Percentiles rank a stretch among this genome's conserved stretches.
Conservation (phyloP, 2,113 vertebrate genomes). For the Smithornis capensis region DNA sequence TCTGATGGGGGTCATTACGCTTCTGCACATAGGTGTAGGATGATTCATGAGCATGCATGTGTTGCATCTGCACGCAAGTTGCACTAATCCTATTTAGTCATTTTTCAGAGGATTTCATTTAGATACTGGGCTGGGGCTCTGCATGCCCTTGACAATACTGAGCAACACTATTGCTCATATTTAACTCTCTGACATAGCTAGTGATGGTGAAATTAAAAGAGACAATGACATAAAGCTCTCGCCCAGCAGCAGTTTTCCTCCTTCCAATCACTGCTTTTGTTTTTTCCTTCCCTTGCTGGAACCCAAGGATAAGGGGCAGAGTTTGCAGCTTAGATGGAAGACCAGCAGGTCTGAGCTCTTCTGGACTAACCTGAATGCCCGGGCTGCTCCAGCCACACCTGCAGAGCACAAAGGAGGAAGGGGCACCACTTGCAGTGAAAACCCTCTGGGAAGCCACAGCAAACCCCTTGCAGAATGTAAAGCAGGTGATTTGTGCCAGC, state of each 20-base stretch:
- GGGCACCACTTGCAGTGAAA: neutral
- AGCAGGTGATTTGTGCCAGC: neutral
- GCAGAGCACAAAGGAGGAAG: rapidly evolving
- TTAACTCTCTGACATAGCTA: constrained; percentile 49
- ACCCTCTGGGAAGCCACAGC: neutral
- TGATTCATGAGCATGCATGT: constrained; percentile 1
- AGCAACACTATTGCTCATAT: constrained; percentile 42
- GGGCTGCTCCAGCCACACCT: neutral
- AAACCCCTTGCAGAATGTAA: neutral
- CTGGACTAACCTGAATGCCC: neutral
- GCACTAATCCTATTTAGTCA: constrained; percentile 22
- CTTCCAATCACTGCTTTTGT: neutral
- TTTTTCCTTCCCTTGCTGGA: neutral
- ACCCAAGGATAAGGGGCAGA: neutral
- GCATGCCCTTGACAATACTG: constrained; percentile 11
- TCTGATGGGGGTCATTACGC: neutral
- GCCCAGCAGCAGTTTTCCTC: neutral
- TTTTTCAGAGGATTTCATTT: constrained; percentile 60
- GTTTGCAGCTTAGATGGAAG: neutral
- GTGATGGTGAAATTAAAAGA: constrained; percentile 52
- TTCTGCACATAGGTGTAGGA: neutral
- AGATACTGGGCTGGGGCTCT: neutral
- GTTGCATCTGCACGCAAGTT: neutral
- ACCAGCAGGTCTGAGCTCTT: neutral
- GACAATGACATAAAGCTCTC: constrained; percentile 44